Evolutionary conservation across 1,140 invertebrate species (phyloP).

Genomic region (Hyles euphorbiae): DNA sequence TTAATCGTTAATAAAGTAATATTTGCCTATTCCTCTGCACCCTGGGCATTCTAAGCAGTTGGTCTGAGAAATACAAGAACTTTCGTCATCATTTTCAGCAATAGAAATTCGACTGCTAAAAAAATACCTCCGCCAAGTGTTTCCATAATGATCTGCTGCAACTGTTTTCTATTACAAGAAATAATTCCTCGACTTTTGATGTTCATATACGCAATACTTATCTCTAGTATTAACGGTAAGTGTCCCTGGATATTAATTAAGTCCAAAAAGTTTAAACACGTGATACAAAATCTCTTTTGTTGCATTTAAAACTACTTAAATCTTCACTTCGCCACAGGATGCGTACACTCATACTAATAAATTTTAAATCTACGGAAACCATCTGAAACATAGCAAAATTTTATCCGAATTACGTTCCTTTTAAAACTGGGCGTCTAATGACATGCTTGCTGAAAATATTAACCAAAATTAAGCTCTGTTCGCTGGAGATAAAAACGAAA

Average conservation of each 20-base stretch:
- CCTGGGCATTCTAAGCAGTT: too few relatives aligned
- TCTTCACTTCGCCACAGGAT: constrained; percentile 39
- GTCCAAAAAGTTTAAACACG: background rate
- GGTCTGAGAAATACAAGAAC: too few relatives aligned
- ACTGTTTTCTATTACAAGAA: too few relatives aligned
- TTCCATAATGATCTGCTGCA: too few relatives aligned
- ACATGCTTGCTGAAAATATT: background rate
- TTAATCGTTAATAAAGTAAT: too few relatives aligned
- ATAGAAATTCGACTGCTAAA: too few relatives aligned
- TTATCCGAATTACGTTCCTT: constrained; percentile 33
- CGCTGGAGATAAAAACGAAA: constrained; percentile 24
- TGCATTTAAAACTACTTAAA: constrained; percentile 49
- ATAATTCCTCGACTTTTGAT: too few relatives aligned
- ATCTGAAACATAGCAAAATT: constrained; percentile 59
- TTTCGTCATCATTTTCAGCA: too few relatives aligned
- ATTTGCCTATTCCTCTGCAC: too few relatives aligned
- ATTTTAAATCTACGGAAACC: constrained; percentile 63
- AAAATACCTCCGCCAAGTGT: too few relatives aligned
- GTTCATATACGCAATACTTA: too few relatives aligned
- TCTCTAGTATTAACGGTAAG: background rate
- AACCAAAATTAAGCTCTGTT: constrained; percentile 32
- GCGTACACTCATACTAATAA: constrained; percentile 54
- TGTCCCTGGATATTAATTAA: background rate
- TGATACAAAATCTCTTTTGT: constrained; percentile 30
- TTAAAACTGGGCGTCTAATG: constrained; percentile 23